Evolutionary conservation across 1,140 invertebrate species (phyloP).

Genomic region (Cataglyphis hispanica): DNA sequence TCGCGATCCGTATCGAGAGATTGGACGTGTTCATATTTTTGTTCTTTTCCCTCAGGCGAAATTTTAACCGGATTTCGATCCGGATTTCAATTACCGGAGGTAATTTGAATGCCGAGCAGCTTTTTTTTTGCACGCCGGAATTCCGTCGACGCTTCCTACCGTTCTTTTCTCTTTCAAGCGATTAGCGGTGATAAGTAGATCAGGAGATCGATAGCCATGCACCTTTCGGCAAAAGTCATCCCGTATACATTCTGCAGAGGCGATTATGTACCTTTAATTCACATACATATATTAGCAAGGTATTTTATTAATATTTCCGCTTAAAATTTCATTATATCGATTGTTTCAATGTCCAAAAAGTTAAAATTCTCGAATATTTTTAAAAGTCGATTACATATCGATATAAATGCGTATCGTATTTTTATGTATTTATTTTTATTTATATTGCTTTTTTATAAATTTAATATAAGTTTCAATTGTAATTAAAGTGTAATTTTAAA

Average conservation of each 20-base stretch:
- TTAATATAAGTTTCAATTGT: no score
- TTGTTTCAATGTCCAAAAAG: no score
- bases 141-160: not conserved
- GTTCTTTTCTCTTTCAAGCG: not conserved
- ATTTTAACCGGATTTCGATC: constrained; percentile 30
- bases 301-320: not conserved
- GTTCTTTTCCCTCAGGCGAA: not conserved
- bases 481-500: no score
- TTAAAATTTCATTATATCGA: no score
- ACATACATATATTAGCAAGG: not conserved
- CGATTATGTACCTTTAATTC: not conserved
- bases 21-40: constrained; percentile 22
- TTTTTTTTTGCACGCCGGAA: constrained; percentile 23
- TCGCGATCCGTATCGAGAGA: constrained; percentile 21
- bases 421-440: not conserved
- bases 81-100: constrained; percentile 46
- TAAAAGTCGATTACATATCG: no score
- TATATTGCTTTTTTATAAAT: not conserved
- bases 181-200: not conserved
- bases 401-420: not conserved
- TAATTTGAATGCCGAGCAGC: not conserved
- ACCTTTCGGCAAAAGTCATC: not conserved
- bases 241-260: not conserved
- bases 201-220: not conserved
- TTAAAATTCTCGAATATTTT: no score